phyloP scores from a whole-genome alignment of 2,797 vertebrate genomes.

The Pangasius sanitwongsei region DNA sequence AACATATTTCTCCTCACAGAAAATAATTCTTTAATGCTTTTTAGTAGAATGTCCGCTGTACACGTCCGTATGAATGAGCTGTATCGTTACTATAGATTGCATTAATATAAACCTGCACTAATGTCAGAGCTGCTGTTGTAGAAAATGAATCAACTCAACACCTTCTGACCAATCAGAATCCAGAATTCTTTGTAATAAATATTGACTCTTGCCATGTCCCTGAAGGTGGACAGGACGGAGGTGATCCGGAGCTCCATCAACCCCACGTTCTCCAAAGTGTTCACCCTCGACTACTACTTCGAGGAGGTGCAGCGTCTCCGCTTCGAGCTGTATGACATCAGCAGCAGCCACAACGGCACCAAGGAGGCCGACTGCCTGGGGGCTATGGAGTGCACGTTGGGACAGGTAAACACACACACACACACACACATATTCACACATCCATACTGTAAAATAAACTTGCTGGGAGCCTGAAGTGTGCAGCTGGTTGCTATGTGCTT shows the following conservation, averaged over 20 bases:
- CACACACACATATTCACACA: slow-evolving; percentile 19
- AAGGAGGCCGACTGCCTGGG: slow-evolving; percentile 90
- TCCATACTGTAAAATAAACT: background rate
- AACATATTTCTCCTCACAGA: background rate
- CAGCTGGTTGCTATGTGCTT: background rate
- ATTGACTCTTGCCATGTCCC: background rate
- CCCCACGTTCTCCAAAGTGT: slow-evolving; percentile 92
- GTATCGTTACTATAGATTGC: background rate
- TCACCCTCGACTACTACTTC: slow-evolving; percentile 95
- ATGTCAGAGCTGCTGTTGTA: background rate
- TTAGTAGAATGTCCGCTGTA: background rate
- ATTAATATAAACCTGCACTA: background rate
- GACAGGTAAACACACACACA: slow-evolving; percentile 78
- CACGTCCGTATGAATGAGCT: background rate
- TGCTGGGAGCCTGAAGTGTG: background rate
- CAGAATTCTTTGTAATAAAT: background rate
- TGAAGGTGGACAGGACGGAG: slow-evolving; percentile 94
- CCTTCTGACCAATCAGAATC: background rate
- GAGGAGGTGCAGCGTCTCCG: slow-evolving; percentile 93
- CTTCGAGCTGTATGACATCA: slow-evolving; percentile 91
- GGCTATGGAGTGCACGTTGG: slow-evolving; percentile 92
- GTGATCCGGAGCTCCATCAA: slow-evolving; percentile 92
- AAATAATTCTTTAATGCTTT: background rate
- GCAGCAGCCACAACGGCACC: slow-evolving; percentile 87
- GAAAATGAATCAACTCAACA: background rate